Conservation (phyloP, 2,797 vertebrate species). For the Merluccius polli region DNA sequence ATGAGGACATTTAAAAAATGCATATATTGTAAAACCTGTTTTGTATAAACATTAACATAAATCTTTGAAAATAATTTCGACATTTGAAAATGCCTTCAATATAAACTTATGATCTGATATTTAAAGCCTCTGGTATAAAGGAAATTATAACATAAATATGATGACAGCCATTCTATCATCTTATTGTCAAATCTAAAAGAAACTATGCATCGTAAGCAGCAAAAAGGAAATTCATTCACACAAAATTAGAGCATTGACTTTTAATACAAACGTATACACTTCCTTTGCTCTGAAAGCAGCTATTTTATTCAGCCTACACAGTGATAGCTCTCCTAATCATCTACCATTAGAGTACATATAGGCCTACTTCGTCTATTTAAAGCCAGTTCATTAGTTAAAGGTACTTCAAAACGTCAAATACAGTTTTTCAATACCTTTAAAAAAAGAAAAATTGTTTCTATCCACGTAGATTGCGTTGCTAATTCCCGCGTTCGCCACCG, state of each 20-base stretch:
- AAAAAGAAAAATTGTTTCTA: not conserved
- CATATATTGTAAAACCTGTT: not conserved
- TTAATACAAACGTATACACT: slow-evolving; percentile 5
- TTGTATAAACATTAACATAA: not conserved
- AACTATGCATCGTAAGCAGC: slow-evolving; percentile 36
- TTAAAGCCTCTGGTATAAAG: not conserved
- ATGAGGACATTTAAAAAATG: not conserved
- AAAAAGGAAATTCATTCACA: slow-evolving; percentile 21
- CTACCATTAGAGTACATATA: not conserved
- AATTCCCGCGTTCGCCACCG: not conserved
- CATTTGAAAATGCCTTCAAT: not conserved
- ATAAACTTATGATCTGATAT: not conserved
- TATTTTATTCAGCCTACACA: slow-evolving; percentile 2
- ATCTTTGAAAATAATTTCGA: not conserved
- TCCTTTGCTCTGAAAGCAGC: slow-evolving; percentile 3
- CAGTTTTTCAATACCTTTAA: not conserved
- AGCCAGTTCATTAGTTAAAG: not conserved
- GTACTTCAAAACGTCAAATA: not conserved
- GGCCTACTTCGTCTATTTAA: not conserved
- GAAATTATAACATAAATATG: not conserved
- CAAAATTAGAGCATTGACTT: slow-evolving; percentile 12
- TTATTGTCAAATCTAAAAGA: slow-evolving; percentile 18
- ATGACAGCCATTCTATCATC: not conserved
- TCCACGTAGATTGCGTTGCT: not conserved
- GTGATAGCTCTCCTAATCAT: not conserved